Evolutionary conservation across 1,140 invertebrate genomes (phyloP), one percentile per base, ranked within the genome.

Genomic region (Linepithema humile): DNA sequence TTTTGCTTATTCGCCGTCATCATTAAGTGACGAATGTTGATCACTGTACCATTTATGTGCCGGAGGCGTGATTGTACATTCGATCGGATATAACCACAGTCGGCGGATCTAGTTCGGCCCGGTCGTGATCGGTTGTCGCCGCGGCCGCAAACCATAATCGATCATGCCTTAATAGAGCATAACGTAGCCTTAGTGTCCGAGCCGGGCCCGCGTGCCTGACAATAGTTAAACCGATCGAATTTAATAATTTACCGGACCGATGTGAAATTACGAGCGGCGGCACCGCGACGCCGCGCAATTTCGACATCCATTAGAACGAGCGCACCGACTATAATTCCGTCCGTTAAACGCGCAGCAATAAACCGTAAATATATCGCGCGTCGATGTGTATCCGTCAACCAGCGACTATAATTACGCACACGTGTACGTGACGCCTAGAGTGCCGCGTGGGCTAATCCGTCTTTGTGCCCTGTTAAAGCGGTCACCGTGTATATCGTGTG

Each of bases 161-260:
- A 80, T 80, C 75, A 80, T 69, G 43, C 75, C 64, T 80, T 80
- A 80, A 80, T 69, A 80, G 48, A 55, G 48, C 75, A 80, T 80
- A 69, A 80, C 75, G 48, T 69, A 70, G 64, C 64, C 64, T 80
- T 80, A 80, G 64, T 70, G 64, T 80, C 74, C 43, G 7, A 48
- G 29, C n/a, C 35, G 62, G 26, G 48, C 23, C 0, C 59, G 59
- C 73, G 59, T 32, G n/a, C 26, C 48, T 40, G 64, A 80, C 64
- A 70, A 80, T 69, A 80, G 75, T 80, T 69, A 55, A 69, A 80
- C 35, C 75, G 17, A 70, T 70, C 75, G 35, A 80, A 80, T 80
- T 80, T 80, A 80, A 77, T 77, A 77, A 80, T 80, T 80, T 80
- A 57, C 50, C 62, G 64, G 40, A 69, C 35, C 48, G 38, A 78